Evolutionary conservation across 2,797 vertebrate genomes (phyloP), one percentile per base, ranked within the genome.

Genomic region (Delichon dasypus): DNA sequence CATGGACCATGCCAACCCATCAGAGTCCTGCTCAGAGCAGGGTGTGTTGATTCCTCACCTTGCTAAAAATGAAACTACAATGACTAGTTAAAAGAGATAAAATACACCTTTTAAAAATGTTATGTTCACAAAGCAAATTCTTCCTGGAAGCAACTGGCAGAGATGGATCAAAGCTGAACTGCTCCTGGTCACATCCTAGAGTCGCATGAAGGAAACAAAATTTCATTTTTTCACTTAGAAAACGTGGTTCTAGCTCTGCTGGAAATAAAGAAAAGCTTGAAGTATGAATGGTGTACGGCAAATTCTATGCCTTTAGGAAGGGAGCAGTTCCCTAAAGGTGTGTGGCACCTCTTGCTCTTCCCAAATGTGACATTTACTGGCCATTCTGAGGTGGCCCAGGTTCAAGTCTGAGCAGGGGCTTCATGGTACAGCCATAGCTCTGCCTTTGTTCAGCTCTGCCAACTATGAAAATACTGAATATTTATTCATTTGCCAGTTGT

Each of bases 21-120:
- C 97, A 95, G 96, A 94, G 84, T 88, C 86, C 91, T 90, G 58
- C 96, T 96, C 96, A 95, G 89, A 81, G 78, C 14, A 94, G 93
- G 93, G 95, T 92, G 60, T 94, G 92, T 77, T 92, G 89, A 94
- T 97, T 93, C 93, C 95, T 97, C 20, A 8, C 79, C 76, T 95
- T 96, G 93, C 95, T 97, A 96, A 95, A 97, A 97, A 93, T 79
- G 85, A 97, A 95, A 94, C 58, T 65, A 26, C 38, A 78, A 60
- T 55, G 67, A 81, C 73, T 38, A 38, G 38, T 90, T 85, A 1
- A 50, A 61, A 68, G 60, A 40, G n/a, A 53, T 29, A 50, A 70
- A 64, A 38, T 27, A 62, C 75, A 68, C 86, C 13, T 85, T 97
- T 97, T 95, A 89, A 40, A 96, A 97, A 92, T 9, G 7, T 80